Evolutionary conservation across 2,113 vertebrate species (phyloP), one percentile per base, ranked within the genome.

Genomic region (Orcinus orca): DNA sequence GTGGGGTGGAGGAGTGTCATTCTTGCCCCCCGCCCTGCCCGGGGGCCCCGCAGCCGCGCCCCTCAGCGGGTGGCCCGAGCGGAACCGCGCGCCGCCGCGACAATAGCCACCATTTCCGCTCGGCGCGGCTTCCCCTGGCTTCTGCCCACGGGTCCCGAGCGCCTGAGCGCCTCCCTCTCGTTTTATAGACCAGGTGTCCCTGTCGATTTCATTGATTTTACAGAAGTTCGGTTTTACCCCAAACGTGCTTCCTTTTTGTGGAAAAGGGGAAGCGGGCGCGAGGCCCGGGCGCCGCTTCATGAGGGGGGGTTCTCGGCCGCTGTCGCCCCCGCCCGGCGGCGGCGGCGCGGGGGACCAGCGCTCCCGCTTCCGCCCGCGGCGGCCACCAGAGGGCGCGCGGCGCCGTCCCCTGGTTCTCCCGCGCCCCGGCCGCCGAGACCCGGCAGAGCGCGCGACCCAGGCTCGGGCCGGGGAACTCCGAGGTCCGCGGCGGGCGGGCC

Each of bases 381-480:
- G 47, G 68, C 93, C 97, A 87, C 96, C 90, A 92, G 97, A 80
- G 97, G 97, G 90, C 97, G 95, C 55, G 33, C 60, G 29, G 82
- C 31, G 23, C 70, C n/a, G 36, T 38, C 65, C 60, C 88, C 14
- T 55, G 0, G 13, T 14, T 8, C 55, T 25, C 58, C 38, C 1
- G 50, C 36, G 50, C 25, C 23, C 1, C 0, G 20, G 74, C 26
- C 13, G 10, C 18, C 0, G n/a, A 18, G 14, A 31, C 20, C 41
- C 17, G 23, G n/a, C 55, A 14, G 14, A 36, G 60, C n/a, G 17
- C 65, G 4, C 65, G 9, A 8, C 14, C 29, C 23, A 6, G 12
- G 17, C 23, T 5, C 5, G 12, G 60, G 38, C 2, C 2, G 8
- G 29, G 44, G 44, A 1, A 23, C 20, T 3, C 36, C 1, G 38